Evolutionary conservation across 2,797 vertebrate species (phyloP).

Genomic region (Synanceia verrucosa): DNA sequence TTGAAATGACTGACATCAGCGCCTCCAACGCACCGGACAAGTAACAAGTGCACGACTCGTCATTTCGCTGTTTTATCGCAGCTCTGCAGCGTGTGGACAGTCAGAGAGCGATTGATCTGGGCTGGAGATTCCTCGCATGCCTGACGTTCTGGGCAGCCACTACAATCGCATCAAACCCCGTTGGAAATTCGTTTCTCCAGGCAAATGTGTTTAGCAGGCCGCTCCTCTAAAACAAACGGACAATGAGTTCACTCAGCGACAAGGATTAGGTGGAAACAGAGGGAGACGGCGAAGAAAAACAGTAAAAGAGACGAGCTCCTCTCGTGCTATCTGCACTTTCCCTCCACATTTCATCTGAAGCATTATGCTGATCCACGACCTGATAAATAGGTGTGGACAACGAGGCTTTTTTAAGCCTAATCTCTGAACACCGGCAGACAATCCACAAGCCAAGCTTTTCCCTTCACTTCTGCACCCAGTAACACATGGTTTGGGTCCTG

Average conservation of each 20-base stretch:
- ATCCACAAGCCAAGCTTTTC: constrained; percentile 27
- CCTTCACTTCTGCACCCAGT: constrained; percentile 19
- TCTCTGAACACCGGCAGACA: constrained; percentile 18
- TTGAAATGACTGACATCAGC: constrained; percentile 34
- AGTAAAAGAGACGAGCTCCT: constrained; percentile 21
- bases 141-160: constrained; percentile 67
- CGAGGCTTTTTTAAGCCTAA: constrained; percentile 27
- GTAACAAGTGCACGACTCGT: constrained; percentile 37
- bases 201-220: constrained; percentile 75
- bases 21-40: constrained; percentile 32
- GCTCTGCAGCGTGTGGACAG: constrained; percentile 41
- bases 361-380: constrained; percentile 22
- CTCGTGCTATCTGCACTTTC: constrained; percentile 9
- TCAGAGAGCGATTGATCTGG: constrained; percentile 44
- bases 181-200: constrained; percentile 66
- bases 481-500: constrained; percentile 49
- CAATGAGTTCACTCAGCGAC: constrained; percentile 69
- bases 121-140: constrained; percentile 69
- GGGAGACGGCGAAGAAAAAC: neutral
- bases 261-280: constrained; percentile 49
- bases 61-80: constrained; percentile 34
- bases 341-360: constrained; percentile 24
- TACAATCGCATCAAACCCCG: constrained; percentile 57
- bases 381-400: constrained; percentile 62
- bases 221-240: constrained; percentile 62